Base-by-base conservation (phyloP, 2,888 invertebrate genomes). In the Nesidiocoris tenuis region DNA sequence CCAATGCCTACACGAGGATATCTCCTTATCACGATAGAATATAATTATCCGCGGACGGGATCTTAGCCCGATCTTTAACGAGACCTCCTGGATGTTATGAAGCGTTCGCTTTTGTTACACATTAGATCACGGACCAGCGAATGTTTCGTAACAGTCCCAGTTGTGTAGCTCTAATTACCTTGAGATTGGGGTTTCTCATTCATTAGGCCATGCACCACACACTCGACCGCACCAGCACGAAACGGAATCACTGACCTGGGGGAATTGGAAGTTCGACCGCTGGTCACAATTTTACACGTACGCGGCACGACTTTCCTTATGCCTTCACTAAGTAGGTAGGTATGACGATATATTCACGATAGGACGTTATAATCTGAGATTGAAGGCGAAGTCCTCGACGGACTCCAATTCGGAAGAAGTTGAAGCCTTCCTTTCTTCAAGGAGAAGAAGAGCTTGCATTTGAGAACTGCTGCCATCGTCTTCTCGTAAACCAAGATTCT, bases 341-440 rank as follows among this genome's bases (percentile, higher is more conserved):
- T n/a, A n/a, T n/a, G n/a, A n/a, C n/a, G n/a, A n/a, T n/a, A n/a
- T n/a, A n/a, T n/a, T n/a, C n/a, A n/a, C n/a, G n/a, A n/a, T n/a
- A n/a, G n/a, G n/a, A n/a, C n/a, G n/a, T n/a, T n/a, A n/a, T n/a
- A n/a, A n/a, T n/a, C n/a, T n/a, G 21, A 72, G 22, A n/a, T 54
- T 61, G 39, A 39, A 61, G 23, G 61, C 56, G 54, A 72, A 72
- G 7, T 72, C 72, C 61, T 72, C 72, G 17, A 72, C 61, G n/a
- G 72, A 61, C 16, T 61, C 63, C 16, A 72, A 54, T 25, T 72
- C 61, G 22, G 55, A 16, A 56, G 39, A 19, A 24, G 70, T 9
- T 67, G 56, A 5, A 59, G 24, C 70, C 56, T 39, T 70, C 18
- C 9, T n/a, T 9, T 19, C 24, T 17, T 70, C 70, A 17, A 59